Evolutionary conservation across 2,797 vertebrate species (phyloP), one percentile per base, ranked within the genome.

Genomic region (Coracias cyanogaster): DNA sequence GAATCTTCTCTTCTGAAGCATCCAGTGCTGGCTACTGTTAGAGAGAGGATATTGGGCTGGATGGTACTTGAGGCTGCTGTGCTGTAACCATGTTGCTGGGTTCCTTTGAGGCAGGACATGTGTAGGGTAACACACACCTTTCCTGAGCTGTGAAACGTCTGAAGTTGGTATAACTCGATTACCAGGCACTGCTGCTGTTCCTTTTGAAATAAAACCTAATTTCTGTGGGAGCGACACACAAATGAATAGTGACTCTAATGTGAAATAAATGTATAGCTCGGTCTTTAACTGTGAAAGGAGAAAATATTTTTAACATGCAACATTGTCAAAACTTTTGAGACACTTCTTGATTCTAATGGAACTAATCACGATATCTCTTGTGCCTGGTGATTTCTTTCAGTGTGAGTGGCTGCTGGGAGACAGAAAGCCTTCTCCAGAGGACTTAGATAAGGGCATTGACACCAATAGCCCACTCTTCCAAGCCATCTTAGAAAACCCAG

Each of bases 341-440:
- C 3, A 1, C 35, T 69, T 74, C 46, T 60, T 37, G 6, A 12
- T 69, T 81, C 26, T 51, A 1, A 14, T 16, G 33, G 60, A 48
- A 10, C 72, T 43, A 22, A 45, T 25, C 20, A 2, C 88, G 37
- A 12, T 7, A 54, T 57, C 13, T 62, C 22, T 88, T 73, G 60
- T 82, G 69, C 9, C 70, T 93, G 94, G 65, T 95, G 87, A 25
- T 97, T 62, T 96, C 70, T 97, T 96, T 46, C 96, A 99, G 99
- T 99, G 99, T 14, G 99, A 99, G 94, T 99, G 99, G 99, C 98
- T 99, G 96, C 98, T 99, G 92, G 99, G 99, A 79, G 99, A 99
- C 98, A 98, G 99, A 95, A 99, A 99, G 96, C 99, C 99, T 29
- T 99, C 99, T 41, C 99, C 99, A 6, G 99, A 99, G 96, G 99